Evolutionary conservation across 2,888 invertebrate species (phyloP).

Genomic region (Perizoma flavofasciatum): DNA sequence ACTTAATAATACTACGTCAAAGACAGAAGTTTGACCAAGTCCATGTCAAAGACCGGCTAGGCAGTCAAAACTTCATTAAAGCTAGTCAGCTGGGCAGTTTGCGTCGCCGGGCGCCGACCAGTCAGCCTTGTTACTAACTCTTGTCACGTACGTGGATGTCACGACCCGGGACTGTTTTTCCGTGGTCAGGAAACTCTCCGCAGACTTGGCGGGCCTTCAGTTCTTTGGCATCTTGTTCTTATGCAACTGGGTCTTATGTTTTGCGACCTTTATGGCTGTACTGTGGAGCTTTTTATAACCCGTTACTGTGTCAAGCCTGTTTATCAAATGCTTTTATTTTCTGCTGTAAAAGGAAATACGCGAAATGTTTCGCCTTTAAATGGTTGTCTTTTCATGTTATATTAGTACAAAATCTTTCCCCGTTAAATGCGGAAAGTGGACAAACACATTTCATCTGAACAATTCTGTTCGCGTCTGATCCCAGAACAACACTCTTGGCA

Average conservation of each 20-base stretch:
- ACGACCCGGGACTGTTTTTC: constrained; percentile 62
- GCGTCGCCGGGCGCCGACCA: constrained; percentile 46
- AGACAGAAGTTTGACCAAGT: constrained; percentile 38
- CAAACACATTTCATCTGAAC: constrained; percentile 48
- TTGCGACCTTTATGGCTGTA: constrained; percentile 35
- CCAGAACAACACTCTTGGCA: constrained; percentile 58
- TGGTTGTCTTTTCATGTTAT: constrained; percentile 26
- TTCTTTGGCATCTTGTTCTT: constrained; percentile 42
- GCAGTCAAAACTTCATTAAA: constrained; percentile 63
- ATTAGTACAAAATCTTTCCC: constrained; percentile 29
- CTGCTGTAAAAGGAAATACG: constrained; percentile 12
- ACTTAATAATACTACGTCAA: constrained; percentile 29
- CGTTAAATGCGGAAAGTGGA: constrained; percentile 40
- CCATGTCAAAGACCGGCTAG: constrained; percentile 43
- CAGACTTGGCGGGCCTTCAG: constrained; percentile 44
- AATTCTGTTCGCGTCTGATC: constrained; percentile 46
- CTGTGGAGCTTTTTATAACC: constrained; percentile 12
- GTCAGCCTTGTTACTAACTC: constrained; percentile 51
- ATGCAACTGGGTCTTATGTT: constrained; percentile 52
- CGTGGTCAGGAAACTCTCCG: constrained; percentile 65
- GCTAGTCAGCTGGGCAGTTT: constrained; percentile 62
- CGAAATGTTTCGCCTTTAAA: constrained; percentile 16
- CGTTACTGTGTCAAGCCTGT: constrained; percentile 17
- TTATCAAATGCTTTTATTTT: constrained; percentile 9
- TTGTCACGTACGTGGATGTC: constrained; percentile 64